Evolutionary conservation across 2,888 invertebrate species (phyloP).

Genomic region (Brenthis daphne): DNA sequence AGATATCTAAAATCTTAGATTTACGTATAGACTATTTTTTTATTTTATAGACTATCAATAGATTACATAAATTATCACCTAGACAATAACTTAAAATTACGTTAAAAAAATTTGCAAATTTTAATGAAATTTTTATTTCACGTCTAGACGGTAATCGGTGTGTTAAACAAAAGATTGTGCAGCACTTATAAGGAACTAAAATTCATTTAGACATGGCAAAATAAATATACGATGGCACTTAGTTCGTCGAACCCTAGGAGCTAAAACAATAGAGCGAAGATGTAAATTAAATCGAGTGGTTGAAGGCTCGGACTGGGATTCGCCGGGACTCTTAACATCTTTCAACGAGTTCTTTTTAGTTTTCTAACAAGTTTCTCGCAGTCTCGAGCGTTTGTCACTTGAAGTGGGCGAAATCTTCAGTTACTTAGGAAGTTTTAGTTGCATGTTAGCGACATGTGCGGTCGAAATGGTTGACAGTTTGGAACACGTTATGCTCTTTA

Average conservation of each 20-base stretch:
- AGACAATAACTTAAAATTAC: no score
- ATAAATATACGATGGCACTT: conserved; percentile 50
- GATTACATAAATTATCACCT: no score
- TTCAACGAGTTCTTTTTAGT: conserved; percentile 71
- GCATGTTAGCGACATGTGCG: conserved; percentile 33
- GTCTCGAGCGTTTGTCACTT: conserved; percentile 73
- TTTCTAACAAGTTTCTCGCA: conserved; percentile 73
- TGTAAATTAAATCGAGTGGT: conserved; percentile 78
- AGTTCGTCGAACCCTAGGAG: conserved; percentile 71
- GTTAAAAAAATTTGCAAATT: no score
- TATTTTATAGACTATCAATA: no score
- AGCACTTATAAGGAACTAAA: conserved; percentile 61
- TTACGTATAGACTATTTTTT: no score
- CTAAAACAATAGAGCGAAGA: conserved; percentile 73
- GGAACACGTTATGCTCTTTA: conserved; percentile 13
- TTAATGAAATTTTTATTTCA: conserved; percentile 23
- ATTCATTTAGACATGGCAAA: conserved; percentile 56
- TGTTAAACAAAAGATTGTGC: conserved; percentile 41
- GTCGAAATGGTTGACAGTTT: conserved; percentile 26
- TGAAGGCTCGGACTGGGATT: conserved; percentile 43
- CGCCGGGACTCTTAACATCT: conserved; percentile 59
- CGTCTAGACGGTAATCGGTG: conserved; percentile 49
- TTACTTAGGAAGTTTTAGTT: conserved; percentile 46
- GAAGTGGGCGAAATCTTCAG: conserved; percentile 66
- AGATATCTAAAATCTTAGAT: no score